Base-by-base conservation (phyloP, 1,140 invertebrate species). In the Onthophagus taurus region DNA sequence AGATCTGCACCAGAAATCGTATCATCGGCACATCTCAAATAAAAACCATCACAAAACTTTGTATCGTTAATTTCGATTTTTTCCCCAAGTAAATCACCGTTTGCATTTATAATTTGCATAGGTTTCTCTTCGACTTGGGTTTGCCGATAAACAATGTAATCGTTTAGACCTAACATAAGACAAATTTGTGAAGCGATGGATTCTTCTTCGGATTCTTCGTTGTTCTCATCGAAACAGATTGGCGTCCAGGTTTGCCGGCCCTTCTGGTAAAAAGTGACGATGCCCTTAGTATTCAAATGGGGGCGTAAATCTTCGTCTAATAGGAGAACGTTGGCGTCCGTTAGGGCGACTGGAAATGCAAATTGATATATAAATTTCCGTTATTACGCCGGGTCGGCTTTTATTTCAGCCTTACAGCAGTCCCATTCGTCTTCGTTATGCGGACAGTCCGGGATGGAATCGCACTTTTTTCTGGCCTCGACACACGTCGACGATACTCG, bases 401-500 rank as follows among this genome's bases (percentile, higher is more conserved):
- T 39, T 12, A 39, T 26, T 13, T 12, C 8, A 18, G 7, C 13
- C 77, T 72, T 61, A 83, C 80, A 72, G 57, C 80, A 83, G 55
- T 78, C 70, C n/a, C 63, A 51, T 70, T 88, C 85, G 58, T 88
- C 85, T 59, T 85, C 83, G 12, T 68, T 69, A 38, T 75, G 69
- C 2, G 57, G 52, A 57, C 83, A 86, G 55, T 86, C 78, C 14
- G 60, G 48, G n/a, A 52, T 53, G 13, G 47, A 49, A 54, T 88
- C 72, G 58, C 85, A 88, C 9, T 72, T 72, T 47, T 75, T 68
- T 7, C 59, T 55, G 9, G 58, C 45, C 2, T 72, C 58, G 42
- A 85, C 63, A 49, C 82, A 85, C 3, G 51, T 64, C 54, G 71
- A 66, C 54, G 73, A 79, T 44, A 56, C 56, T 17, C 61, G 58